Evolutionary conservation across 2,888 invertebrate species (phyloP).

Genomic region (Melanargia galathea): DNA sequence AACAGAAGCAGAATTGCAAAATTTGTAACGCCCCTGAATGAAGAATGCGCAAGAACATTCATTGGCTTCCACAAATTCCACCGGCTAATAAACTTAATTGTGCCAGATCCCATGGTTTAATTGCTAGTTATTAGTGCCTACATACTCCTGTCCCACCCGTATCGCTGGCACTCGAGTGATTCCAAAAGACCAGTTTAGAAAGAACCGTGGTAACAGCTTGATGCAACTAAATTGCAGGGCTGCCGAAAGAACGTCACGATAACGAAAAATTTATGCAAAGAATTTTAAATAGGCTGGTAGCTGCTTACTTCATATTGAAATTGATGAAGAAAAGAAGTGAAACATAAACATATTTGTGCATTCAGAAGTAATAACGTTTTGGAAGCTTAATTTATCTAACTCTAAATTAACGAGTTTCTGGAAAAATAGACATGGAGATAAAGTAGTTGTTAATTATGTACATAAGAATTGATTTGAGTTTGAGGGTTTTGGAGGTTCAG

Average conservation of each 20-base stretch:
- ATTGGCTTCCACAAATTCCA: slow-evolving; percentile 42
- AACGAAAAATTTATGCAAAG: background rate
- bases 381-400: no score
- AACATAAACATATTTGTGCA: no score
- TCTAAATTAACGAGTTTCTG: no score
- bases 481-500: no score
- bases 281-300: no score
- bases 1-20: background rate
- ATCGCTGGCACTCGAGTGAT: slow-evolving; percentile 57
- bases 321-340: no score
- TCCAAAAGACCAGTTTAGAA: slow-evolving; percentile 52
- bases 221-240: slow-evolving; percentile 39
- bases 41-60: slow-evolving; percentile 10
- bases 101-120: slow-evolving; percentile 69
- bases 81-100: slow-evolving; percentile 57
- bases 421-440: no score
- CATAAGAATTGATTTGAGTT: no score
- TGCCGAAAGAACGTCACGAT: background rate
- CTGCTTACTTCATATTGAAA: no score
- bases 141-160: slow-evolving; percentile 67
- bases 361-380: no score
- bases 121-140: slow-evolving; percentile 74
- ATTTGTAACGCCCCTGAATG: background rate
- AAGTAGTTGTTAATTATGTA: no score
- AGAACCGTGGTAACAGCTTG: slow-evolving; percentile 47